phyloP scores from a whole-genome alignment of 2,797 vertebrate genomes.

The Anabacerthia variegaticeps region DNA sequence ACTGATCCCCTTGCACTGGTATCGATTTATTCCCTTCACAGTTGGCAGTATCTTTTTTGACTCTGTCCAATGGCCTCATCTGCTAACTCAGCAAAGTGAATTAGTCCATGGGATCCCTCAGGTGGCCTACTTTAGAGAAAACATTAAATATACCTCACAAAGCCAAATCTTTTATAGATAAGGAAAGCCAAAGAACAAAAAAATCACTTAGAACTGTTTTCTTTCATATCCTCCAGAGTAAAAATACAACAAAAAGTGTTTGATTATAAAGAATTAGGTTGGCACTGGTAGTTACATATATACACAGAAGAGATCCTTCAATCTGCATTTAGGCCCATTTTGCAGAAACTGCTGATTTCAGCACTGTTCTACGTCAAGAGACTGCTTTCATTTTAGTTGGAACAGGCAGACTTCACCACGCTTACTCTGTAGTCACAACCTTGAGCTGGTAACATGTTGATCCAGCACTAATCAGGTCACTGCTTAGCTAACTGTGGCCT shows the following conservation, averaged over 20 bases:
- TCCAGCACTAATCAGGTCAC: constrained; percentile 70
- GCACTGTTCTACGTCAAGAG: neutral
- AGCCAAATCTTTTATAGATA: constrained; percentile 22
- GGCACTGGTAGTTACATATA: constrained; percentile 24
- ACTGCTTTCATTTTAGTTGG: constrained; percentile 59
- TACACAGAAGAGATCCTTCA: constrained; percentile 52
- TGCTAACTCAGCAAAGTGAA: constrained; percentile 53
- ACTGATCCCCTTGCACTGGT: neutral
- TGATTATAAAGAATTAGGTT: constrained; percentile 73
- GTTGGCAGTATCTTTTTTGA: constrained; percentile 16
- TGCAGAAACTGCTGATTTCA: constrained; percentile 46
- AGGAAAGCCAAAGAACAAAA: neutral
- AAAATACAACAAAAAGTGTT: constrained; percentile 62
- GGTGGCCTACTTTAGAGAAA: constrained; percentile 66
- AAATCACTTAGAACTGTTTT: neutral
- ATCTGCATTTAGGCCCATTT: constrained; percentile 42
- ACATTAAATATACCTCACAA: constrained; percentile 47
- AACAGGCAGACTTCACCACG: constrained; percentile 60
- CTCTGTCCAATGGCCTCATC: constrained; percentile 16
- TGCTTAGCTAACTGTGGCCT: constrained; percentile 43
- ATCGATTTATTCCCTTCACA: constrained; percentile 44
- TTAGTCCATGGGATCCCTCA: constrained; percentile 52
- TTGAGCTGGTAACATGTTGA: constrained; percentile 58
- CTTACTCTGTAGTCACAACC: constrained; percentile 66
- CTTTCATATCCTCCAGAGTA: constrained; percentile 26